phyloP scores from a whole-genome alignment of 2,888 invertebrate species.

The Phytoseiulus persimilis region DNA sequence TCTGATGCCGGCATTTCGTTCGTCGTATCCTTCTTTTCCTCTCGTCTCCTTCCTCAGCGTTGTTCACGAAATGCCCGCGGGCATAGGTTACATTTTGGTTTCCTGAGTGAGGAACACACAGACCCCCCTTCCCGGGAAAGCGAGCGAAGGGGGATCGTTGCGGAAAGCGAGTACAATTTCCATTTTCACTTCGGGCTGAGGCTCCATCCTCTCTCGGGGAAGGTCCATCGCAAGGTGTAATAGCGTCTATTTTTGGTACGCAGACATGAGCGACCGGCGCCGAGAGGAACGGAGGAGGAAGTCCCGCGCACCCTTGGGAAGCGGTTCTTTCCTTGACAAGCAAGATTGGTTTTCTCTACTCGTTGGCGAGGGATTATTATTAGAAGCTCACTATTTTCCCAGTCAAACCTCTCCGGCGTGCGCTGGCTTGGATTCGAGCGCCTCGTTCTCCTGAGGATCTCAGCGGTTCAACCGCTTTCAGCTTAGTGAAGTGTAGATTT shows the following conservation, averaged over 20 bases:
- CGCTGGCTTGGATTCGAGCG: background rate
- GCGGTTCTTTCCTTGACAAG: background rate
- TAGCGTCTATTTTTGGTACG: background rate
- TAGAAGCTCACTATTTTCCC: background rate
- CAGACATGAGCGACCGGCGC: background rate
- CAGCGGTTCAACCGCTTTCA: background rate
- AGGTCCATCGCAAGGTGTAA: background rate
- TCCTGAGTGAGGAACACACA: background rate
- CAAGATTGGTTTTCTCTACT: background rate
- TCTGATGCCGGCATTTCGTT: background rate
- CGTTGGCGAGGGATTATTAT: background rate
- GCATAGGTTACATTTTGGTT: background rate
- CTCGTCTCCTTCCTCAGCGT: background rate
- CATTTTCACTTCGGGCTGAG: background rate
- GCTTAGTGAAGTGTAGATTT: too few species aligned
- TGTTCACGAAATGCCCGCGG: background rate
- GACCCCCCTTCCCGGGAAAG: background rate
- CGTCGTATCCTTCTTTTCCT: background rate
- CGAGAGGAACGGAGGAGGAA: background rate
- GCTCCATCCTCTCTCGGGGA: background rate
- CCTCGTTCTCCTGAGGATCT: background rate
- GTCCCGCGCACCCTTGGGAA: background rate
- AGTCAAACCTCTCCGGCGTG: background rate
- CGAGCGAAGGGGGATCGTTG: background rate
- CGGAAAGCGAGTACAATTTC: slow-evolving; percentile 5